Conservation (phyloP, 2,888 invertebrate species). For the Mimachlamys varia region DNA sequence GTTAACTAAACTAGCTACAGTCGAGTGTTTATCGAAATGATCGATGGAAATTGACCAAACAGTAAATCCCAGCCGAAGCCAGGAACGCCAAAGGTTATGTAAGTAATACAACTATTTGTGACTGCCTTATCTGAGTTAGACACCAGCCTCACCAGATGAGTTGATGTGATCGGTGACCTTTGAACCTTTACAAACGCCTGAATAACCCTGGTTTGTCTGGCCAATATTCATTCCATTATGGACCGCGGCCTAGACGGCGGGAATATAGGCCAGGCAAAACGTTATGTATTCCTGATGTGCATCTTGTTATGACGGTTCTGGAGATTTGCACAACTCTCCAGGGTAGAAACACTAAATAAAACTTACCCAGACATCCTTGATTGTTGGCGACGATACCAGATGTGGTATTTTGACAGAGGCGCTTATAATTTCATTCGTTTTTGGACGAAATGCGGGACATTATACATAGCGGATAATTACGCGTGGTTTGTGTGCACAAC, state of each 20-base stretch:
- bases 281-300: background rate
- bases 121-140: background rate
- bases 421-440: slow-evolving; percentile 31
- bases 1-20: too few relatives aligned
- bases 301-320: background rate
- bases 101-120: background rate
- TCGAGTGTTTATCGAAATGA: too few relatives aligned
- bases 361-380: background rate
- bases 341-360: background rate
- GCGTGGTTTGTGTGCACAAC: background rate
- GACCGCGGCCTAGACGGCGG: background rate
- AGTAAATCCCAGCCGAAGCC: too few relatives aligned
- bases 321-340: background rate
- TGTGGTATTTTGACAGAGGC: background rate
- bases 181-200: background rate
- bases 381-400: background rate
- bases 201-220: background rate
- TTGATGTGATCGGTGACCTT: background rate
- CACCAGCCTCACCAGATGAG: background rate
- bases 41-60: too few relatives aligned
- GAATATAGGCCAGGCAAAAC: background rate
- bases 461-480: background rate
- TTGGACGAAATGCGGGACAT: background rate
- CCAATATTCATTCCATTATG: background rate
- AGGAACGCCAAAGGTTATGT: background rate